Conservation (phyloP, 2,888 invertebrate genomes). For the Habrosyne pyritoides region DNA sequence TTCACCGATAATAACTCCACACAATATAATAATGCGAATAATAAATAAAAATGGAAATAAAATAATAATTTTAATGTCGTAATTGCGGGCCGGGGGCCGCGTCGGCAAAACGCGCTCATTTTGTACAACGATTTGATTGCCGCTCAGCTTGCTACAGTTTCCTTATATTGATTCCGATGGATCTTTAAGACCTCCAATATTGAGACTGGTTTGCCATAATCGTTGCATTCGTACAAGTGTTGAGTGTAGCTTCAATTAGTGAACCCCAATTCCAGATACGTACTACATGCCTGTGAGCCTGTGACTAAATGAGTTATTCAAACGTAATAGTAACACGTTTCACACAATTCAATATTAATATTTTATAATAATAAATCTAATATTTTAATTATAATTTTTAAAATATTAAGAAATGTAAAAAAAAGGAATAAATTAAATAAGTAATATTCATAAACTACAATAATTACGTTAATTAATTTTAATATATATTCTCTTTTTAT, state of each 20-base stretch:
- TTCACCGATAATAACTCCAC: slow-evolving; percentile 84
- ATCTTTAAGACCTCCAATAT: slow-evolving; percentile 53
- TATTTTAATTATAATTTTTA: too few relatives aligned
- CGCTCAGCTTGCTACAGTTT: slow-evolving; percentile 45
- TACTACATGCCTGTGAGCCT: too few relatives aligned
- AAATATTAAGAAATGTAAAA: too few relatives aligned
- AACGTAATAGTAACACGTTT: too few relatives aligned
- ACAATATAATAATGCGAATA: slow-evolving; percentile 84
- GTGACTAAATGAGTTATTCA: too few relatives aligned
- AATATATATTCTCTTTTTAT: too few relatives aligned
- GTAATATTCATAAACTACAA: too few relatives aligned
- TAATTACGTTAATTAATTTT: too few relatives aligned
- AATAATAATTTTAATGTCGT: slow-evolving; percentile 83
- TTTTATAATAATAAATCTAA: too few relatives aligned
- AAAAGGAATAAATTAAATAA: too few relatives aligned
- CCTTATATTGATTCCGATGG: slow-evolving; percentile 68
- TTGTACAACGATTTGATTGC: slow-evolving; percentile 69
- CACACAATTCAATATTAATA: too few relatives aligned
- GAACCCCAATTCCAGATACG: too few relatives aligned
- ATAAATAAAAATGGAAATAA: slow-evolving; percentile 84
- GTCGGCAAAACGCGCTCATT: slow-evolving; percentile 65
- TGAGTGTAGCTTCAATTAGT: not conserved
- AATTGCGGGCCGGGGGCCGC: slow-evolving; percentile 77
- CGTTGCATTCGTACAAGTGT: slow-evolving; percentile 28
- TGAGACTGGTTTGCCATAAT: slow-evolving; percentile 49